Base-by-base conservation (phyloP, 1,140 invertebrate species). In the Polypedilum pembai region DNA sequence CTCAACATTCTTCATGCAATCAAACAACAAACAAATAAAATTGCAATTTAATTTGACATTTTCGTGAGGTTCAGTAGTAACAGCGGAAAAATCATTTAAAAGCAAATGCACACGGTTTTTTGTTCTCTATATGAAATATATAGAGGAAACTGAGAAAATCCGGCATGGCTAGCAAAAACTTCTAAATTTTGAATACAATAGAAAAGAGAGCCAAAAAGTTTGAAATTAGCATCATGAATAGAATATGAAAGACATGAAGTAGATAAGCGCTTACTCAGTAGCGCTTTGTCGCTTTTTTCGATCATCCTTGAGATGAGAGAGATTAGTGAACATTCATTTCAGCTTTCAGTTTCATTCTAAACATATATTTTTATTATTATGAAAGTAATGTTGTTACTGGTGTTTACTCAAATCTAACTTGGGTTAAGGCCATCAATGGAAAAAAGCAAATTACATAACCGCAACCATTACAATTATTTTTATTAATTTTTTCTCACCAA, bases 331-430 rank as follows among this genome's bases (percentile, higher is more conserved):
- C 45, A 56, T 56, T 56, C n/a, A n/a, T n/a, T n/a, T n/a, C n/a
- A n/a, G n/a, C n/a, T n/a, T 56, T 15, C 4, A 56, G n/a, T 56
- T n/a, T n/a, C n/a, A n/a, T n/a, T 56, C 45, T 12, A 56, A 56
- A 56, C 45, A 56, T 56, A 45, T 45, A n/a, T n/a, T 56, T 56
- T n/a, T 56, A 56, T n/a, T 56, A n/a, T 56, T 56, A 56, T 56
- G 45, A 56, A 56, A 56, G 45, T 56, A 45, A n/a, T n/a, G n/a
- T n/a, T n/a, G n/a, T 45, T 45, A 15, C 45, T 56, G 41, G 8
- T 45, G 45, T n/a, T 56, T n/a, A 12, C 45, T 56, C 15, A 56
- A 56, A 56, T 56, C 45, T 12, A 4, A 56, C 45, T n/a, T 56
- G n/a, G 45, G 0, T 56, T 12, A 56, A 56, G 45, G 45, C 15